Evolutionary conservation across 2,113 vertebrate genomes (phyloP).

Genomic region (Ceyx cyanopectus): DNA sequence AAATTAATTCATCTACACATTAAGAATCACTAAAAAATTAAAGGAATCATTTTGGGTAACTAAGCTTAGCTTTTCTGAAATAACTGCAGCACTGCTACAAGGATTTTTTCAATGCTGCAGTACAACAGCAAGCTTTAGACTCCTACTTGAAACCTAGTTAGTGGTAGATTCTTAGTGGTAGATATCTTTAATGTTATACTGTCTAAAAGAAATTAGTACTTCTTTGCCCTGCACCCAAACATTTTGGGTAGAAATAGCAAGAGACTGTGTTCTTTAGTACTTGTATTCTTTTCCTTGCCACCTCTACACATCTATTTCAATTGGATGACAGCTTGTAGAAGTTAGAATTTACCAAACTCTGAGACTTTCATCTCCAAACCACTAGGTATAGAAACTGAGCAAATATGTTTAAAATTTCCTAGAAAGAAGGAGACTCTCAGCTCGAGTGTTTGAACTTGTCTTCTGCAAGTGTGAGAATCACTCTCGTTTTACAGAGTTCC

Average conservation of each 20-base stretch:
- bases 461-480: not conserved
- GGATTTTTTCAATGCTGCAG: not conserved
- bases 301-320: not conserved
- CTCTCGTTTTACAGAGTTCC: not conserved
- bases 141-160: not conserved
- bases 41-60: not conserved
- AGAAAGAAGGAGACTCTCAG: not conserved
- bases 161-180: not conserved
- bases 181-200: not conserved
- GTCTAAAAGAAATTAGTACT: not conserved
- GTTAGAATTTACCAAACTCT: not conserved
- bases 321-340: not conserved
- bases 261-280: not conserved
- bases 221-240: too few species aligned
- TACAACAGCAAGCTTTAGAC: not conserved
- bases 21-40: not conserved
- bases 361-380: not conserved
- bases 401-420: not conserved
- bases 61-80: not conserved
- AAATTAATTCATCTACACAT: not conserved
- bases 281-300: not conserved
- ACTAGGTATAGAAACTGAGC: not conserved
- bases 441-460: not conserved
- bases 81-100: not conserved
- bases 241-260: not conserved